These are phyloP conservation scores for Endotricha flammealis DNA, from an alignment of 2,888 invertebrate species.

Conservation along the genomic window DNA sequence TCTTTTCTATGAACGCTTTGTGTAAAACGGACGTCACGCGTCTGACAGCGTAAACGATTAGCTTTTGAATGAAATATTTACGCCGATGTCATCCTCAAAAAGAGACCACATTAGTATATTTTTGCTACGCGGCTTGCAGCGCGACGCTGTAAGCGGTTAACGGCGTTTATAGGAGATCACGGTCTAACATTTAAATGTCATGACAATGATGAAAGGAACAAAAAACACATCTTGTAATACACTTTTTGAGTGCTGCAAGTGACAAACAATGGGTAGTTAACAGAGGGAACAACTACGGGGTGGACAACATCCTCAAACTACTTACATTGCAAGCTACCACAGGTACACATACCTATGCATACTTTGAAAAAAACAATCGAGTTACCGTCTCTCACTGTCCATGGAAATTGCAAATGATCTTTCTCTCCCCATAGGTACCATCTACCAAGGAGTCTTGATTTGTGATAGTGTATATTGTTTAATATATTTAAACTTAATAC, in stretches of 20 bases:
- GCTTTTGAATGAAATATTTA: too few species aligned
- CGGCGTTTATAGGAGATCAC: too few species aligned
- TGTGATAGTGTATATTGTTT: conserved; percentile 14
- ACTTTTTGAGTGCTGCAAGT: conserved; percentile 13
- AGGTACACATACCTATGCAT: conserved; percentile 34
- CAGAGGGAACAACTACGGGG: conserved; percentile 50
- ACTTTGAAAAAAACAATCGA: conserved; percentile 22
- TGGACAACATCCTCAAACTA: conserved; percentile 60
- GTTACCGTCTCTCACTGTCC: conserved; percentile 19
- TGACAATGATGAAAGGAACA: not conserved
- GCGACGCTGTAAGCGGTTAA: too few species aligned
- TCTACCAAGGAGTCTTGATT: conserved; percentile 19
- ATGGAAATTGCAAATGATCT: conserved; percentile 40
- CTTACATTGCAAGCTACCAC: conserved; percentile 49
- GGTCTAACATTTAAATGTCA: too few species aligned
- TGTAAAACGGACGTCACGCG: too few species aligned
- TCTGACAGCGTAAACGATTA: too few species aligned
- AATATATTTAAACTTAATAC: conserved; percentile 1
- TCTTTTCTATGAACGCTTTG: too few species aligned
- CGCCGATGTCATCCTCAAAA: too few species aligned
- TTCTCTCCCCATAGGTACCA: conserved; percentile 49
- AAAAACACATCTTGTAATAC: conserved; percentile 5
- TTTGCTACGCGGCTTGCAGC: too few species aligned
- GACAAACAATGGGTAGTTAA: conserved; percentile 37
- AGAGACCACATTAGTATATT: too few species aligned